Base-by-base conservation (phyloP, 2,113 vertebrate genomes). In the Eulacestoma nigropectus region DNA sequence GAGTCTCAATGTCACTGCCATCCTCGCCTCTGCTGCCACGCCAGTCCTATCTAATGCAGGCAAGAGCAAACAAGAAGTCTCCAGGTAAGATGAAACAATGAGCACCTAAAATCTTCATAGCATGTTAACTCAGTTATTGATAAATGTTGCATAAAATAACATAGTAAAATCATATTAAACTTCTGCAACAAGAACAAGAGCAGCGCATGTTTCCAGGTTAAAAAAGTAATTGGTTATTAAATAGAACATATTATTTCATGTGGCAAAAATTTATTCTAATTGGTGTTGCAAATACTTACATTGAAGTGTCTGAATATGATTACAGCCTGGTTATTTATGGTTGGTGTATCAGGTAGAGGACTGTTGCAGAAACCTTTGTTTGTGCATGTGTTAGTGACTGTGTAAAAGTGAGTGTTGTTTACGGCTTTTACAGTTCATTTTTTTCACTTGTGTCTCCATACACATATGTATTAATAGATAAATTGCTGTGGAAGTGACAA, bases 21-120 rank as follows among this genome's bases (percentile, higher is more conserved):
- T 99, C 99, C n/a, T 99, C 99, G 1, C 99, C 99, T 56, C 98
- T 99, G 63, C 97, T 99, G 97, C 99, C 99, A 33, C 98, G 99
- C 72, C 99, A 99, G 97, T 98, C 98, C 94, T 99, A 98, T 90
- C 96, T 98, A 93, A 97, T 98, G 97, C 98, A 98, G 35, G 96
- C 99, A 55, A 98, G 98, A 44, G 93, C 98, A 32, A 98, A 93
- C 98, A 99, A 99, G 96, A 99, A 98, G 93, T 99, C 99, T 32
- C 99, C 99, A 99, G 99, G 99, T 99, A 98, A 90, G 44, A 42
- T 13, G 27, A 49, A 73, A 39, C 11, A 20, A 60, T 14, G 13
- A 65, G 17, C 42, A 33, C 5, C 49, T 44, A 9, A 35, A 32
- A 59, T 46, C 35, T 70, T 67, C 5, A 5, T 42, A 57, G 49